Evolutionary conservation across 2,797 vertebrate species (phyloP), one percentile per base, ranked within the genome.

Genomic region (Scarus forsteni): DNA sequence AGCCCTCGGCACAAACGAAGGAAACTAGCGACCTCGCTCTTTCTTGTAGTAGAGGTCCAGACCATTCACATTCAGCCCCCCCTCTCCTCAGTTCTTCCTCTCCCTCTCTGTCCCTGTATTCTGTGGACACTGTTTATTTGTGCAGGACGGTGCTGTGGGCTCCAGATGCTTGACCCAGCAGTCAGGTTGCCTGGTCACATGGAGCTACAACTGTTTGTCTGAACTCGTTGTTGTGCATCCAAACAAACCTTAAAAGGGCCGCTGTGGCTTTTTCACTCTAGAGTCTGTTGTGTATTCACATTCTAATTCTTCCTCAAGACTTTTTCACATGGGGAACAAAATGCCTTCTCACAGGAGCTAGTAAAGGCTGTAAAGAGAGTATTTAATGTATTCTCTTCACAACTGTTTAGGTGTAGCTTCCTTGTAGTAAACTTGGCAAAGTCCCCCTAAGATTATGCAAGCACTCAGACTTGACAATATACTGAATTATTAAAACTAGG

Each of bases 101-200:
- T 79, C 75, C 70, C 82, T 77, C 77, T 73, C 68, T 78, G 70
- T 66, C 70, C 69, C 74, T 83, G 70, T 84, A 75, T 88, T 87
- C 67, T 79, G 68, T 73, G 65, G 77, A 70, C 72, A 76, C 73
- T 71, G 65, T 87, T 90, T 83, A 74, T 93, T 92, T 91, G 91
- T 86, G 88, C 78, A 81, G 71, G 72, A 84, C 64, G 68, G 52
- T 80, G 83, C 87, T 66, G 81, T 89, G 85, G 70, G 77, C 79
- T 89, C 78, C 90, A 92, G 92, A 93, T 93, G 93, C 92, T 92
- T 92, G 79, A 83, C 84, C 88, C 80, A 77, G 82, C 89, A 92
- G 86, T 86, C 83, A 81, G 71, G 93, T 95, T 94, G 92, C 94
- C 77, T 89, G 84, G 90, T 83, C 88, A 90, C 88, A 90, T 77